Conservation (phyloP, 2,113 vertebrate species). For the Saccopteryx leptura region DNA sequence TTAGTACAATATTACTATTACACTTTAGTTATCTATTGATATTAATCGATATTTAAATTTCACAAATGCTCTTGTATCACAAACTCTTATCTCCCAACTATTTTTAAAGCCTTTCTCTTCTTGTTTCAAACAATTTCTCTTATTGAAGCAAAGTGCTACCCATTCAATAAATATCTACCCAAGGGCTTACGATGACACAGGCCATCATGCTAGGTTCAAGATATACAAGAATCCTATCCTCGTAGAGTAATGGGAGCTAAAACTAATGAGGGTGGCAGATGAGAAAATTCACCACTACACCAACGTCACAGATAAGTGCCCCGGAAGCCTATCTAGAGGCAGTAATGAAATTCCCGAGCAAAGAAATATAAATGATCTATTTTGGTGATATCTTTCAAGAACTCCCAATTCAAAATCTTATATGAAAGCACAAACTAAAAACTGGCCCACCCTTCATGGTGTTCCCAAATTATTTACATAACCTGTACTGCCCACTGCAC, state of each 20-base stretch:
- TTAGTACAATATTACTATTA: background rate
- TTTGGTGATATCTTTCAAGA: background rate
- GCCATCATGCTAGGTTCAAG: background rate
- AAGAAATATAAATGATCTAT: background rate
- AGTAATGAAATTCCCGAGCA: background rate
- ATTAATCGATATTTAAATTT: background rate
- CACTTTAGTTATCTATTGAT: background rate
- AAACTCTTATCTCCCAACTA: background rate
- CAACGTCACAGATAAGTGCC: background rate
- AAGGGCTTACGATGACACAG: background rate
- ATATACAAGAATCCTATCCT: background rate
- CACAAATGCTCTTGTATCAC: background rate
- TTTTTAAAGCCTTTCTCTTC: background rate
- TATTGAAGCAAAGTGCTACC: background rate
- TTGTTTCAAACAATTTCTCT: background rate
- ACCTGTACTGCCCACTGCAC: background rate
- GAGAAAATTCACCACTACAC: background rate
- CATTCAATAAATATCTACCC: background rate
- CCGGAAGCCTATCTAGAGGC: background rate
- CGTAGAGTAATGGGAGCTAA: background rate
- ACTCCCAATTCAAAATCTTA: background rate
- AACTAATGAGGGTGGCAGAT: background rate
- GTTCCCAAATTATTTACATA: background rate
- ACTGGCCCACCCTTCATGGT: background rate
- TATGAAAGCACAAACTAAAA: background rate